phyloP scores from a whole-genome alignment of 2,113 vertebrate species.

The Odontesthes bonariensis region DNA sequence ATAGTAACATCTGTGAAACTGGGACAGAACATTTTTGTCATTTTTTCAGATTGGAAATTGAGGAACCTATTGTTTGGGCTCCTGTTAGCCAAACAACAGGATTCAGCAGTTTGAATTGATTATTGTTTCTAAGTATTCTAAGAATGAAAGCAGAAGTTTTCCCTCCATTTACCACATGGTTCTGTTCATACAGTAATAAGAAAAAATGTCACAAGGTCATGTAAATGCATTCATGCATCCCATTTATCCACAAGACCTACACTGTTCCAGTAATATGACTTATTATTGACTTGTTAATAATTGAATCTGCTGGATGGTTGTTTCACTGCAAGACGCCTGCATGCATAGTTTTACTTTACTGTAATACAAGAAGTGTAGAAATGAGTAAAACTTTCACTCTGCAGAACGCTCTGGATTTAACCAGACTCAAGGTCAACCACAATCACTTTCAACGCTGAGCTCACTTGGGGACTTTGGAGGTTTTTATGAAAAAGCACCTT shows the following conservation, averaged over 20 bases:
- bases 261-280: neutral
- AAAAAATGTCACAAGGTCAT: neutral
- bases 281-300: too few relatives aligned
- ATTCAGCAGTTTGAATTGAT: too few relatives aligned
- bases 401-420: neutral
- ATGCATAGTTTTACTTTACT: neutral
- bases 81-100: too few relatives aligned
- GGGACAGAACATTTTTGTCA: too few relatives aligned
- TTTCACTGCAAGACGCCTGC: too few relatives aligned
- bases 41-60: too few relatives aligned
- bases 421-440: slow-evolving; percentile 23
- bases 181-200: neutral
- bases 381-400: neutral
- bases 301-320: neutral
- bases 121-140: too few relatives aligned
- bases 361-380: neutral
- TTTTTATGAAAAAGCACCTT: too few relatives aligned
- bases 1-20: neutral
- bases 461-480: too few relatives aligned
- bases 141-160: too few relatives aligned
- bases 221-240: neutral
- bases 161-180: neutral
- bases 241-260: neutral
- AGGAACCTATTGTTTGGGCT: too few relatives aligned
- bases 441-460: neutral